Percentiles rank a stretch among this genome's conserved stretches.
These are phyloP conservation scores for Thunnus maccoyii DNA, from an alignment of 2,113 vertebrate genomes.

Conservation along the genomic window DNA sequence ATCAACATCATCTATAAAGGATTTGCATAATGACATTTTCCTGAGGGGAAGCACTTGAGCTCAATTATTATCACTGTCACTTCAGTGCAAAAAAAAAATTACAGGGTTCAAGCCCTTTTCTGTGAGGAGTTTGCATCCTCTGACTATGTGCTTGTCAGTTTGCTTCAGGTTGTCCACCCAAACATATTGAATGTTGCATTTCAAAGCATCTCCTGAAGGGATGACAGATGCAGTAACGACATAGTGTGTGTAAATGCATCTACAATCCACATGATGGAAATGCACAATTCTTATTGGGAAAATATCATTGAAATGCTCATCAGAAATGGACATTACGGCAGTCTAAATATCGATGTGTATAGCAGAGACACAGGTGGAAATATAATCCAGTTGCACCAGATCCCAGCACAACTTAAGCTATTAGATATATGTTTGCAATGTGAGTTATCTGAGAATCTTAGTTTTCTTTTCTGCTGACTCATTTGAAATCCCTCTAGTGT, in stretches of 20 bases:
- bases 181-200: background rate
- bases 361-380: too few species aligned
- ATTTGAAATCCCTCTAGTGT: too few species aligned
- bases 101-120: background rate
- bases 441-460: too few species aligned
- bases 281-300: background rate
- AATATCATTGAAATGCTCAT: background rate
- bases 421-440: too few species aligned
- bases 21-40: conserved; percentile 5
- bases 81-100: background rate
- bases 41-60: background rate
- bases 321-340: too few species aligned
- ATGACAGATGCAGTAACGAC: background rate
- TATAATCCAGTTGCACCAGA: too few species aligned
- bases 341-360: too few species aligned
- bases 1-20: background rate
- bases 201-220: background rate
- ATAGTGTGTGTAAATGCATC: background rate
- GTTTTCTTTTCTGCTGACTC: too few species aligned
- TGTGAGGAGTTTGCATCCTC: background rate
- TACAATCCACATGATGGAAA: background rate
- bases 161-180: background rate
- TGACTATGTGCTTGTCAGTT: background rate
- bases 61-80: conserved; percentile 6
- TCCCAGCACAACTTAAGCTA: too few species aligned